phyloP scores from a whole-genome alignment of 2,888 invertebrate species.

The Iphiclides podalirius region DNA sequence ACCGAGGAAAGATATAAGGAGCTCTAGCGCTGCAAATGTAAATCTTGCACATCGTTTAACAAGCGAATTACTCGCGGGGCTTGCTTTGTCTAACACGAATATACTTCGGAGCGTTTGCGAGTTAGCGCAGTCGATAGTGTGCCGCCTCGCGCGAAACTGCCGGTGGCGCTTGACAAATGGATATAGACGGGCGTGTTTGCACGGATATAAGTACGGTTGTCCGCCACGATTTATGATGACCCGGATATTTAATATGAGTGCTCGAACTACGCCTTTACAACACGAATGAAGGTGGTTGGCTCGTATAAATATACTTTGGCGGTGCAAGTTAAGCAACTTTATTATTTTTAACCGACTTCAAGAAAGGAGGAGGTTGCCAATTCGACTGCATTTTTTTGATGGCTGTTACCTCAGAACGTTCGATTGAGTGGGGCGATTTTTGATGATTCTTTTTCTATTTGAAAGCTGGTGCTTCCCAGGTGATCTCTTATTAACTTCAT shows the following conservation, averaged over 20 bases:
- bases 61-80: conserved; percentile 17
- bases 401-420: too few species aligned
- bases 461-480: too few species aligned
- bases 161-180: conserved; percentile 21
- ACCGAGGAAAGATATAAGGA: neutral
- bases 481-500: too few species aligned
- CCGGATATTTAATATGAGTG: neutral
- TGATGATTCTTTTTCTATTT: too few species aligned
- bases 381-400: too few species aligned
- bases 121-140: conserved; percentile 18
- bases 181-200: conserved; percentile 16
- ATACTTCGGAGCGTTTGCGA: conserved; percentile 14
- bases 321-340: too few species aligned
- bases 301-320: too few species aligned
- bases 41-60: conserved; percentile 19
- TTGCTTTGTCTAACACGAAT: conserved; percentile 22
- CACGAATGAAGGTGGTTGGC: too few species aligned
- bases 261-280: too few species aligned
- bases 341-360: too few species aligned
- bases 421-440: too few species aligned
- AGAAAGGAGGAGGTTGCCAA: too few species aligned
- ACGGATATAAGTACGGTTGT: conserved; percentile 6
- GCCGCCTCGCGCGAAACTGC: conserved; percentile 11
- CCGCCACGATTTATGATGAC: conserved; percentile 10
- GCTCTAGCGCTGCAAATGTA: conserved; percentile 11